Conservation (phyloP, 2,113 vertebrate species). For the Cephalophus harveyi region DNA sequence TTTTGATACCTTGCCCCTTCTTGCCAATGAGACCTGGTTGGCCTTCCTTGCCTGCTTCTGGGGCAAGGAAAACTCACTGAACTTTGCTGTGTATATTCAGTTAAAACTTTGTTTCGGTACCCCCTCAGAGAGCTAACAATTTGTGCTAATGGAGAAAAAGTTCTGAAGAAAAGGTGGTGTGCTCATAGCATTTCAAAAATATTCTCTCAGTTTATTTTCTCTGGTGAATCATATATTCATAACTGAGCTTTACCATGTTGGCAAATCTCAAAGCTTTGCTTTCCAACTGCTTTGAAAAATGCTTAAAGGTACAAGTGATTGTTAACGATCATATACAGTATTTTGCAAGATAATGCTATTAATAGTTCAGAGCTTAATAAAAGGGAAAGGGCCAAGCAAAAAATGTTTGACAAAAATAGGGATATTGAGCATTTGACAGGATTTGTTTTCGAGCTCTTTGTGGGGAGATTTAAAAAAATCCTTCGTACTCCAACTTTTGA, state of each 20-base stretch:
- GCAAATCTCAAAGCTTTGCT: slow-evolving; percentile 4
- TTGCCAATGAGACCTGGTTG: background rate
- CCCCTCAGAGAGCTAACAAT: background rate
- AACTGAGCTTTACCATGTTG: background rate
- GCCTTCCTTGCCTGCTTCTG: background rate
- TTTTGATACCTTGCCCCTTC: background rate
- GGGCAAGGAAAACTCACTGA: background rate
- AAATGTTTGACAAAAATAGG: slow-evolving; percentile 62
- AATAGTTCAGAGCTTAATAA: slow-evolving; percentile 28
- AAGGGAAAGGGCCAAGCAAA: slow-evolving; percentile 23
- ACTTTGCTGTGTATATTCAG: background rate
- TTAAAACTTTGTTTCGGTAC: background rate
- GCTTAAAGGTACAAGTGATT: background rate
- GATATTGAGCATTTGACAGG: slow-evolving; percentile 70
- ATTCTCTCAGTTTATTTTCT: background rate
- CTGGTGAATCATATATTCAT: slow-evolving; percentile 18
- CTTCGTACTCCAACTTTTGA: slow-evolving; percentile 74
- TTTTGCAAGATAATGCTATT: background rate
- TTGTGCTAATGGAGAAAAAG: background rate
- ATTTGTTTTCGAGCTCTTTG: slow-evolving; percentile 78
- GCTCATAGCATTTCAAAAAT: background rate
- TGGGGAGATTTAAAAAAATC: slow-evolving; percentile 79
- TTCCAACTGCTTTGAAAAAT: slow-evolving; percentile 31
- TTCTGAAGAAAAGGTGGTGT: background rate
- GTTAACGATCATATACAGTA: background rate